Base-by-base conservation (phyloP, 2,888 invertebrate genomes). In the Blastobasis adustella region DNA sequence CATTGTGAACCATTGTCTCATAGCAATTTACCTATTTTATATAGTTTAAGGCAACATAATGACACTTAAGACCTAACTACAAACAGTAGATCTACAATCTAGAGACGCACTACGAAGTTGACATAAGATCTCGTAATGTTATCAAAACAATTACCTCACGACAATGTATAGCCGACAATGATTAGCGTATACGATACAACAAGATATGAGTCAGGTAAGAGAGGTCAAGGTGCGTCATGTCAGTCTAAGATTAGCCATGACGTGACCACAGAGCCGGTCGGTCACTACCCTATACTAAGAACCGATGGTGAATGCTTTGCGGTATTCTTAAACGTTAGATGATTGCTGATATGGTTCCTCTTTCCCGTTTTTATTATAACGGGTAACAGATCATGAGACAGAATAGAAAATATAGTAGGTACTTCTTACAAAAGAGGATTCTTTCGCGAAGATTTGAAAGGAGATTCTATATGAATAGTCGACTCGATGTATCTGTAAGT, bases 241-340 rank as follows among this genome's bases (percentile, higher is more conserved):
- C 59, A 62, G 67, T 66, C 61, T 74, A 79, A 82, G 79, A 82
- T 82, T 82, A 83, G 79, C 68, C 58, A 57, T 83, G 83, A 84
- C 82, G 76, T 77, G 67, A 66, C 65, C 65, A 62, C 61, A 58
- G 51, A 23, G 7, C 8, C 37, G 45, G 9, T 53, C 72, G 73
- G 72, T 73, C 75, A 74, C 67, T 71, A 73, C 68, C 70, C 71
- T 62, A 58, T 49, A 23, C 23, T 23, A 23, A 23, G 23, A 23
- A 23, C 23, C 23, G 23, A 23, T 23, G 23, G 23, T 23, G 23
- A 23, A 23, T 23, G 23, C 23, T 23, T 23, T 23, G 23, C 23
- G 23, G 1, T 23, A 23, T 23, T 23, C 23, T 23, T 23, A 23
- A 23, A 23, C 3, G 23, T 23, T 23, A 23, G 23, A 23, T 23